Evolutionary conservation across 2,797 vertebrate species (phyloP).

Genomic region (Podargus strigoides): DNA sequence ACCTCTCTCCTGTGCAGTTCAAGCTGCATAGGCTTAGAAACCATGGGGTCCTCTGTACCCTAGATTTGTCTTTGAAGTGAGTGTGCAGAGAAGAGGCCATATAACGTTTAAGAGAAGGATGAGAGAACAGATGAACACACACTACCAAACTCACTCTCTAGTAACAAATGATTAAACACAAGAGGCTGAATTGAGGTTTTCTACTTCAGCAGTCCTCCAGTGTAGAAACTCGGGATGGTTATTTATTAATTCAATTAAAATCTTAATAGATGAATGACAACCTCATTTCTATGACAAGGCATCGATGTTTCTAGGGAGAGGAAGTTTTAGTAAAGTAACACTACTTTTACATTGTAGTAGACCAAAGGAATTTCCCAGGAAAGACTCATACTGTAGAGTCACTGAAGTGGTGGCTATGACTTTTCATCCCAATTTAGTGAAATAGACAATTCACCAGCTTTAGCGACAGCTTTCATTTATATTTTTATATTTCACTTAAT

Average conservation of each 20-base stretch:
- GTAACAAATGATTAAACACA: background rate
- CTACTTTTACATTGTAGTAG: background rate
- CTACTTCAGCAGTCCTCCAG: background rate
- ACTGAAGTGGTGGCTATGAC: background rate
- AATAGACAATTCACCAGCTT: background rate
- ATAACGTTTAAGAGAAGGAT: background rate
- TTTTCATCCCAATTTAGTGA: background rate
- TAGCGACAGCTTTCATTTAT: background rate
- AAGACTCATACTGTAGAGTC: background rate
- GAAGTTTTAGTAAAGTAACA: background rate
- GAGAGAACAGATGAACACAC: background rate
- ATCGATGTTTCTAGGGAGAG: background rate
- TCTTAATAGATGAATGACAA: background rate
- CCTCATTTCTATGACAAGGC: background rate
- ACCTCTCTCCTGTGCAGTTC: background rate
- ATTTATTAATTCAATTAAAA: conserved; percentile 2
- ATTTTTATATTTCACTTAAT: background rate
- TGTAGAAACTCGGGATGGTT: background rate
- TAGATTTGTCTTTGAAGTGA: background rate
- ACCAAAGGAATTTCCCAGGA: background rate
- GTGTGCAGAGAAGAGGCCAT: background rate
- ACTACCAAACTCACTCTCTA: background rate
- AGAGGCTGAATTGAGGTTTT: background rate
- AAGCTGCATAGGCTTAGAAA: background rate
- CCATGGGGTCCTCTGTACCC: background rate